Conservation (phyloP, 2,797 vertebrate species). For the Pseudochromis fuscus region DNA sequence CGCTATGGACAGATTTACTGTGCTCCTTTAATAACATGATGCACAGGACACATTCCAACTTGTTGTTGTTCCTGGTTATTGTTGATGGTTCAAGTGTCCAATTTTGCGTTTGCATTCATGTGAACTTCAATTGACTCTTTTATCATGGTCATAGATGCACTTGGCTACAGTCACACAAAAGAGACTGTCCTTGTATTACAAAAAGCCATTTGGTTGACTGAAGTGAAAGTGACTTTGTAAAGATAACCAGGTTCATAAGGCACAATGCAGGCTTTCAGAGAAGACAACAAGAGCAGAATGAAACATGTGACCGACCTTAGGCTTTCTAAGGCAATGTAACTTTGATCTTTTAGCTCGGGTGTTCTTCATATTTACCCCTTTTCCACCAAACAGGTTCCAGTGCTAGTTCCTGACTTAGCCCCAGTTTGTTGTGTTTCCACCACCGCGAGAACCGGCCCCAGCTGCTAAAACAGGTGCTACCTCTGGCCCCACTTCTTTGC, state of each 20-base stretch:
- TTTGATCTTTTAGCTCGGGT: conserved; percentile 1
- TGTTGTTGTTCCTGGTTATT: conserved; percentile 13
- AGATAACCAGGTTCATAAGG: background rate
- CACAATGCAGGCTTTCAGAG: background rate
- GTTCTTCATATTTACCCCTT: background rate
- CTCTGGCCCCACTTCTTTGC: too few relatives aligned
- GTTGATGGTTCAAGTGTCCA: background rate
- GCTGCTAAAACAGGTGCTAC: too few relatives aligned
- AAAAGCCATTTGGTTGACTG: background rate
- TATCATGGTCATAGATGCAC: background rate
- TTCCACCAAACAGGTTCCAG: background rate
- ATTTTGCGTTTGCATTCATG: background rate
- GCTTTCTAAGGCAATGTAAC: background rate
- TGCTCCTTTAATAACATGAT: conserved; percentile 31
- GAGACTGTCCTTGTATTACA: background rate
- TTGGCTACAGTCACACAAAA: background rate
- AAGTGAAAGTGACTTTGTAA: background rate
- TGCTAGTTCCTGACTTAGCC: too few relatives aligned
- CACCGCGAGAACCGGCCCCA: too few relatives aligned
- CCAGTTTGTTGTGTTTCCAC: too few relatives aligned
- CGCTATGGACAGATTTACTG: too few relatives aligned
- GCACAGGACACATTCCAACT: conserved; percentile 13
- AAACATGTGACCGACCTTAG: conserved; percentile 1
- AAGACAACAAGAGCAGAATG: background rate
- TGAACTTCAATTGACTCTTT: too few relatives aligned